Base-by-base conservation (phyloP, 2,888 invertebrate genomes). In the Acanthosepion esculentum region DNA sequence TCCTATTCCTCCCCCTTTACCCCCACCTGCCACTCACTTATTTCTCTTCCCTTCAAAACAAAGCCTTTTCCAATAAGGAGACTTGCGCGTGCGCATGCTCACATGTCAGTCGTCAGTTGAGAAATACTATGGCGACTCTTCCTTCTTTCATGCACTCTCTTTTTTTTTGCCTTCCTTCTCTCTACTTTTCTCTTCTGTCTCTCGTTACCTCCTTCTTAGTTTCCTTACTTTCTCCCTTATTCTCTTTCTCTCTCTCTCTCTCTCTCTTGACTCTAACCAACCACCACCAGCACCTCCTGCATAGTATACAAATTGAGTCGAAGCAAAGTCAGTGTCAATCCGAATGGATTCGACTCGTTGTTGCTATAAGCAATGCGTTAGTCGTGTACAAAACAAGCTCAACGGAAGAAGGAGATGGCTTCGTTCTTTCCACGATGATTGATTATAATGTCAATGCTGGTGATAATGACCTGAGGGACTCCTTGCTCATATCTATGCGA, bases 141-240 rank as follows among this genome's bases (percentile, higher is more conserved):
- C 78, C n/a, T n/a, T 78, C n/a, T 33, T 5, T n/a, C 78, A 8
- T 5, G 0, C n/a, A 15, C n/a, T 4, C n/a, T 10, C 78, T 7
- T n/a, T n/a, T 29, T n/a, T n/a, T n/a, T 10, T n/a, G 1, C n/a
- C 3, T 8, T 64, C 64, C 29, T 8, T 7, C 23, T 64, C 64
- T 64, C 64, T 64, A 4, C 7, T 26, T 64, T 26, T 6, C 8
- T 64, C 26, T 26, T 64, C 64, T 29, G 1, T 64, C 29, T 12
- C 3, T 29, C n/a, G 0, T n/a, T 10, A 8, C 8, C 12, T 0
- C 29, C 8, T 15, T n/a, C n/a, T 10, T 8, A 2, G 12, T 23
- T 15, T 5, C 5, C 78, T n/a, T n/a, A 12, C n/a, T 78, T 5
- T n/a, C n/a, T 78, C n/a, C 15, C 78, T 78, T 15, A 10, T 12